Evolutionary conservation across 2,113 vertebrate genomes (phyloP).

Genomic region (Platysteira castanea): DNA sequence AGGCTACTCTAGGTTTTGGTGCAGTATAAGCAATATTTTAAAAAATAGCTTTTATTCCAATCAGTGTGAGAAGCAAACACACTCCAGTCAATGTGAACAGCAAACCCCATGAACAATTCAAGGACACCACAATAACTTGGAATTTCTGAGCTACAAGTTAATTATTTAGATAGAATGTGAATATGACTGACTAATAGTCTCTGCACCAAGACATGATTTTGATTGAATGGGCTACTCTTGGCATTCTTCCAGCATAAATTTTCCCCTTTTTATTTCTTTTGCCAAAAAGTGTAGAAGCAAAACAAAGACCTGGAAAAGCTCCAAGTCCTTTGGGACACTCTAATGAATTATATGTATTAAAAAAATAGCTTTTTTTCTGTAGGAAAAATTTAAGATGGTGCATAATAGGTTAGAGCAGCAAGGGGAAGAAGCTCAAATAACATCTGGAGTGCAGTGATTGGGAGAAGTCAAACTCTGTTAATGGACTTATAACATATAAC

Average conservation of each 20-base stretch:
- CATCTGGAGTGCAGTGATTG: background rate
- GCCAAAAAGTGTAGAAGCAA: slow-evolving; percentile 23
- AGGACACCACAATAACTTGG: slow-evolving; percentile 5
- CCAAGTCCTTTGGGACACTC: background rate
- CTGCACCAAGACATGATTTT: slow-evolving; percentile 40
- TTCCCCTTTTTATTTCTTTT: slow-evolving; percentile 12
- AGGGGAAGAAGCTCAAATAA: background rate
- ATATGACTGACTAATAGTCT: slow-evolving; percentile 44
- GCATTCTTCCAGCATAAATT: slow-evolving; percentile 7
- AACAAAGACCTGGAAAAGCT: slow-evolving; percentile 16
- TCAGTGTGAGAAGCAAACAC: background rate
- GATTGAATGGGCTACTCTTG: slow-evolving; percentile 43
- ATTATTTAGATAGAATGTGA: slow-evolving; percentile 46
- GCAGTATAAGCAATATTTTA: background rate
- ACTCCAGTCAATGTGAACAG: background rate
- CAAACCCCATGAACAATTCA: background rate
- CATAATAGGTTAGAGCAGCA: background rate
- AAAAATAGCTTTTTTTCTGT: background rate
- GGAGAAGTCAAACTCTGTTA: background rate
- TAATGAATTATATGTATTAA: background rate
- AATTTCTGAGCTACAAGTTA: slow-evolving; percentile 38
- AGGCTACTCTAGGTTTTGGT: background rate
- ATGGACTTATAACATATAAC: background rate
- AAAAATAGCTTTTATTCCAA: background rate
- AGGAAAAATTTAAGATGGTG: background rate